These are phyloP conservation scores for Sterrhoptilus dennistouni DNA, from an alignment of 2,113 vertebrate species.

Conservation along the genomic window DNA sequence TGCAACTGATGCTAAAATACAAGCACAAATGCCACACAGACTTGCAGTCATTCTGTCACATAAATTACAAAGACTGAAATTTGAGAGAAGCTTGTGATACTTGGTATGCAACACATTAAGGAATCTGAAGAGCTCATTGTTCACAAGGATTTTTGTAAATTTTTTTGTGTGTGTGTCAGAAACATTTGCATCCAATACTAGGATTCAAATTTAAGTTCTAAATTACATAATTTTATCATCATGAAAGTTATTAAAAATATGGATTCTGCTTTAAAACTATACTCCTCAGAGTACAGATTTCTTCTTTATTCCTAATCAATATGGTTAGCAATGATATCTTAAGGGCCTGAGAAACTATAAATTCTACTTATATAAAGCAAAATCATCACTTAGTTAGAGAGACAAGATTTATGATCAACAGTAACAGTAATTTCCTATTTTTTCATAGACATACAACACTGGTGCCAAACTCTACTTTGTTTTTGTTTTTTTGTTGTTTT, in stretches of 20 bases:
- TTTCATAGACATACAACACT: background rate
- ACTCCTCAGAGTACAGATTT: background rate
- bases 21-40: slow-evolving; percentile 27
- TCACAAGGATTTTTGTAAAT: background rate
- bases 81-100: background rate
- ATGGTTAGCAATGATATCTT: background rate
- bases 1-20: slow-evolving; percentile 72
- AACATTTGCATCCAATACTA: background rate
- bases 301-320: background rate
- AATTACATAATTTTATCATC: background rate
- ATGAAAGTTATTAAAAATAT: background rate
- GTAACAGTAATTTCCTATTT: background rate
- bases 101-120: background rate
- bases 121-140: background rate
- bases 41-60: background rate
- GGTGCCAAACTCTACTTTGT: background rate
- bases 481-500: background rate
- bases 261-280: background rate
- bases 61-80: background rate
- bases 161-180: background rate
- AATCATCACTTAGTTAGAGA: background rate
- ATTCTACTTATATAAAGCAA: background rate
- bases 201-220: background rate
- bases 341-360: background rate
- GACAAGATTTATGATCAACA: background rate